Conservation (phyloP, 2,888 invertebrate genomes). For the Epistrophe eligans region DNA sequence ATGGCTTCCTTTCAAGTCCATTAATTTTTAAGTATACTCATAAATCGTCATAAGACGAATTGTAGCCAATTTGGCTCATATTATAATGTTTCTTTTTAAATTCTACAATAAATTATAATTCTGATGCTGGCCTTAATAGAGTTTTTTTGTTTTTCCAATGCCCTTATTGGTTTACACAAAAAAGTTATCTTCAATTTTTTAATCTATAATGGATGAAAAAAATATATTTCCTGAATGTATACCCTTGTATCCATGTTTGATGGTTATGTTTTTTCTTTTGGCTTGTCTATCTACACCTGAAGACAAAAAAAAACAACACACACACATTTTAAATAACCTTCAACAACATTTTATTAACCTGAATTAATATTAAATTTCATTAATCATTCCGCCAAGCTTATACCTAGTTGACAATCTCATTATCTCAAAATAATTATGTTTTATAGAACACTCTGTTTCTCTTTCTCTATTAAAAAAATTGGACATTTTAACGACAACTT, state of each 20-base stretch:
- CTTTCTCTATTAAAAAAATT: constrained; percentile 1
- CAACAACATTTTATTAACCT: constrained; percentile 29
- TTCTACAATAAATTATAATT: constrained; percentile 28
- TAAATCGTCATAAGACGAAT: constrained; percentile 41
- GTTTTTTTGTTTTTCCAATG: constrained; percentile 5
- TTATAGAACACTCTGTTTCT: neutral
- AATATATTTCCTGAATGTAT: constrained; percentile 15
- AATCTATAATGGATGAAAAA: neutral
- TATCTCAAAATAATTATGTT: constrained; percentile 34
- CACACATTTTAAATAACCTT: neutral
- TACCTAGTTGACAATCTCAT: constrained; percentile 47
- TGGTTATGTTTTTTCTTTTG: neutral
- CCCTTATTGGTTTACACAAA: constrained; percentile 21
- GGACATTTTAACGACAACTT: constrained; percentile 3
- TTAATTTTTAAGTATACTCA: constrained; percentile 33
- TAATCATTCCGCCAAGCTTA: constrained; percentile 27
- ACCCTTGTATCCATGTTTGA: neutral
- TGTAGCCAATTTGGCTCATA: constrained; percentile 34
- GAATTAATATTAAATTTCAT: constrained; percentile 38
- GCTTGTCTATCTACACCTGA: neutral
- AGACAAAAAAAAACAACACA: neutral
- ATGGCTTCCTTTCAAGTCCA: constrained; percentile 31
- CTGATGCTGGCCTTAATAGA: neutral
- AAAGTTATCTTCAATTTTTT: neutral
- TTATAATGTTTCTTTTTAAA: constrained; percentile 17